Conservation (phyloP, 2,888 invertebrate species). For the Lacanobia oleracea region DNA sequence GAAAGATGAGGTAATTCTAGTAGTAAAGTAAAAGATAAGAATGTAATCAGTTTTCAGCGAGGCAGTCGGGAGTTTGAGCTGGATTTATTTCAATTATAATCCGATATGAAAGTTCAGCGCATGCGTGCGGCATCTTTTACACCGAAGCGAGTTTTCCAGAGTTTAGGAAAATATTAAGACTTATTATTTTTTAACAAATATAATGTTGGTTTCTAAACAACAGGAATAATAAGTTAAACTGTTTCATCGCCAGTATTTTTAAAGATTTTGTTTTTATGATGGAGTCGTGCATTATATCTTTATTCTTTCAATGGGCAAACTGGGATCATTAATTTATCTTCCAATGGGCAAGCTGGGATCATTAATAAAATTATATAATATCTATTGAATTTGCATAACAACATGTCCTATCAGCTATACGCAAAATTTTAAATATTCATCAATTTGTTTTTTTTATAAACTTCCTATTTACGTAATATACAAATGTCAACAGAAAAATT, state of each 20-base stretch:
- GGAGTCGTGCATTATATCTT: background rate
- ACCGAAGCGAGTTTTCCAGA: constrained; percentile 68
- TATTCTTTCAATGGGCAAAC: background rate
- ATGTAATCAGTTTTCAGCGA: constrained; percentile 82
- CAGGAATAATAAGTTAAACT: background rate
- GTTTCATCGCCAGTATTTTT: no score
- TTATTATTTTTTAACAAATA: no score
- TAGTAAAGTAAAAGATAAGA: constrained; percentile 77
- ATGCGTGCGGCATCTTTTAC: constrained; percentile 81
- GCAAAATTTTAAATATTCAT: constrained; percentile 24
- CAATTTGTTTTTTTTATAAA: constrained; percentile 12
- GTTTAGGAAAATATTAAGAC: background rate
- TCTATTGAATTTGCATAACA: constrained; percentile 22
- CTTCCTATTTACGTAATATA: constrained; percentile 21
- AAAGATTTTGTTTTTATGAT: no score
- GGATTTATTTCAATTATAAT: constrained; percentile 90
- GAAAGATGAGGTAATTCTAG: constrained; percentile 62
- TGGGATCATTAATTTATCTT: no score
- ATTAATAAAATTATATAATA: constrained; percentile 9
- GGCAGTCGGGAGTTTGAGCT: constrained; percentile 79
- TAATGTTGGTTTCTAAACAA: background rate
- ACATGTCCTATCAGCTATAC: background rate
- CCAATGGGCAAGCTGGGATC: background rate
- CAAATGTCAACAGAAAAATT: constrained; percentile 7
- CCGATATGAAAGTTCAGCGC: constrained; percentile 78